These are phyloP conservation scores for Aphelenchoides avenae DNA, from an alignment of 1,140 invertebrate species.

Conservation along the genomic window DNA sequence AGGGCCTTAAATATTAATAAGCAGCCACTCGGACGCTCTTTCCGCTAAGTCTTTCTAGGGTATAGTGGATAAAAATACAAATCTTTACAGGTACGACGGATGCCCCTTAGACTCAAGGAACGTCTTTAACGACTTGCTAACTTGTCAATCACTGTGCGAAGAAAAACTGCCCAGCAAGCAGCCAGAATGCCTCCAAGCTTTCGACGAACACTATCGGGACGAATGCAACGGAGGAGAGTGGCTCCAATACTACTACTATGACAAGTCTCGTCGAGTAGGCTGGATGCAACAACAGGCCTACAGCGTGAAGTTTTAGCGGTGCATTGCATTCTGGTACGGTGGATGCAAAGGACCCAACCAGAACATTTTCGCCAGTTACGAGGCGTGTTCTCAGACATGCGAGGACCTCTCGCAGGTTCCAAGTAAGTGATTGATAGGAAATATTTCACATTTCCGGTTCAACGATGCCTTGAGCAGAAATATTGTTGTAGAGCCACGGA, in stretches of 20 bases:
- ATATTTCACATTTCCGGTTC: background rate
- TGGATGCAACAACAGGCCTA: background rate
- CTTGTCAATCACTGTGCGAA: slow-evolving; percentile 55
- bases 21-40: no score
- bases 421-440: background rate
- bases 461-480: background rate
- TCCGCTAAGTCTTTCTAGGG: no score
- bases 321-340: slow-evolving; percentile 41
- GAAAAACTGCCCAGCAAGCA: slow-evolving; percentile 10
- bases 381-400: background rate
- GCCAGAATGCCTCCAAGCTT: slow-evolving; percentile 49
- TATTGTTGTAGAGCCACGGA: no score
- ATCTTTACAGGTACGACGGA: slow-evolving; percentile 52
- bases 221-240: slow-evolving; percentile 53
- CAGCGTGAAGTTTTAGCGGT: slow-evolving; percentile 28
- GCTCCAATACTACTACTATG: slow-evolving; percentile 51
- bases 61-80: no score
- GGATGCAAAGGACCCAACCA: slow-evolving; percentile 20
- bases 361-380: slow-evolving; percentile 3
- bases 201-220: slow-evolving; percentile 55
- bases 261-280: slow-evolving; percentile 42
- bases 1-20: no score
- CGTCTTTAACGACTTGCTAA: slow-evolving; percentile 50
- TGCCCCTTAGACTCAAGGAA: slow-evolving; percentile 44
- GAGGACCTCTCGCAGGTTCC: background rate